Conservation (phyloP, 2,113 vertebrate species). For the Forbesichthys papilliferus region DNA sequence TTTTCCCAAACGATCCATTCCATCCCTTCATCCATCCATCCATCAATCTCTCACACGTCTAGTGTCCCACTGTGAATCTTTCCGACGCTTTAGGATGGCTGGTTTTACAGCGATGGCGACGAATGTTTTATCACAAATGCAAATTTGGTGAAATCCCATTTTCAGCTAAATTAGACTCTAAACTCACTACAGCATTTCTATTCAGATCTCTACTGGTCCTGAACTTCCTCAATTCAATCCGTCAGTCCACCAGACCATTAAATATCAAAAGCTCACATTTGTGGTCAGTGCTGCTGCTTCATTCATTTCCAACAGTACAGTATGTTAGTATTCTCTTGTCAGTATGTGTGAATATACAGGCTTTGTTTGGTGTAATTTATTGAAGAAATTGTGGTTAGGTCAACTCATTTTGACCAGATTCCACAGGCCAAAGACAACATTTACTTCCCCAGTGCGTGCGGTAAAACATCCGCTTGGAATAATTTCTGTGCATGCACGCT, state of each 20-base stretch:
- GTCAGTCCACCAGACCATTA: not conserved
- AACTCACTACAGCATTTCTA: not conserved
- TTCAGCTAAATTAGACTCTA: not conserved
- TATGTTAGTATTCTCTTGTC: not conserved
- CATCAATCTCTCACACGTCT: not conserved
- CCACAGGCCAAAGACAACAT: no score
- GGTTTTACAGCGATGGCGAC: slow-evolving; percentile 29
- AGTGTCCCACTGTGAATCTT: slow-evolving; percentile 14
- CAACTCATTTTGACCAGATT: no score
- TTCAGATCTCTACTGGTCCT: not conserved
- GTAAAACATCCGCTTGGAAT: no score
- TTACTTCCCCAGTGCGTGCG: no score
- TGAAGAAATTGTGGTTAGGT: no score
- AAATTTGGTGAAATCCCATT: not conserved
- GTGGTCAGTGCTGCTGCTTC: not conserved
- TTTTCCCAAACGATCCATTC: not conserved
- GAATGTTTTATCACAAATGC: slow-evolving; percentile 51
- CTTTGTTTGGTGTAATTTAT: no score
- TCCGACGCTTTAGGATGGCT: not conserved
- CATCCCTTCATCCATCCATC: not conserved
- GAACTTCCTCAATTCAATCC: not conserved
- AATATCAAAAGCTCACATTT: no score
- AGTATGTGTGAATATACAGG: no score
- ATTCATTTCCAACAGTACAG: not conserved
- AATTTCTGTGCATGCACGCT: no score